Evolutionary conservation across 2,797 vertebrate genomes (phyloP), one percentile per base, ranked within the genome.

Genomic region (Cacajao melanocephalus): DNA sequence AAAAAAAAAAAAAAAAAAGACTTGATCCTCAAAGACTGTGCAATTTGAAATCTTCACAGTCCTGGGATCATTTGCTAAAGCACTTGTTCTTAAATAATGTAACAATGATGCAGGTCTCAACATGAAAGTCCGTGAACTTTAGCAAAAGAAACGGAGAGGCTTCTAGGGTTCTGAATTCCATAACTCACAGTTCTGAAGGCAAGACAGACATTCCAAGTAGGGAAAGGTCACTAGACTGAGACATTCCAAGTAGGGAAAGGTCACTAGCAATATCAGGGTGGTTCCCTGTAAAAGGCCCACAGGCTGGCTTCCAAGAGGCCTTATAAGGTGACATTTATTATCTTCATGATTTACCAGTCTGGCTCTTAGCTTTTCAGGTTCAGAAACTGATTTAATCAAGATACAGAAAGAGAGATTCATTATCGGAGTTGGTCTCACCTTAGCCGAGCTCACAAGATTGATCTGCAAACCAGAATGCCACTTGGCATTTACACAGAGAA

Each of bases 401-500:
- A 78, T 19, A 82, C 26, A 92, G 52, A 20, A 91, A 88, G 94
- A 92, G 33, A 91, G 88, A 95, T 57, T 86, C 81, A 64, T 96
- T 86, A 55, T 90, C 79, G 64, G 90, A 94, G 44, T 50, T 57
- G n/a, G 55, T 5, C 58, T 93, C 20, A 76, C 88, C 73, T 80
- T 92, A 70, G 64, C 73, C 20, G 93, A 76, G 8, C 52, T 86
- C 39, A 83, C 72, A 90, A 91, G 72, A 76, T 12, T 48, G 83
- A 93, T 94, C 55, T 91, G 36, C 57, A 84, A 91, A 88, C 46
- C 82, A 87, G 82, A 95, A 75, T 82, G 64, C 39, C 76, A 76
- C 22, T 36, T 97, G 75, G 82, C 55, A 44, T 96, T 94, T 89
- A 88, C 24, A 30, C 2, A 24, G 55, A 97, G 83, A 97, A 83